Conservation (phyloP, 2,113 vertebrate genomes). For the Podarcis raffonei region DNA sequence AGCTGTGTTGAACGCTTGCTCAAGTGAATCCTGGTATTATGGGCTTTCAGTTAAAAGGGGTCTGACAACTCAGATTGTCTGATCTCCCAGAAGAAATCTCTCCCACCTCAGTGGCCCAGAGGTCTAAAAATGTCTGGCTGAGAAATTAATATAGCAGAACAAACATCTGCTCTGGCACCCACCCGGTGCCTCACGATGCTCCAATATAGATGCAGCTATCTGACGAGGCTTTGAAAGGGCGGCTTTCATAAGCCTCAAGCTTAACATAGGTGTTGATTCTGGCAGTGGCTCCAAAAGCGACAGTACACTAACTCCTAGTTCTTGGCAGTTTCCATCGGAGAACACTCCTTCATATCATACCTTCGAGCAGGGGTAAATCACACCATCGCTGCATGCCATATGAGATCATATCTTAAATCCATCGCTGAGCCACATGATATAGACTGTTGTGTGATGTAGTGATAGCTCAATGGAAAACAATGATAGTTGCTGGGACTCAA, state of each 20-base stretch:
- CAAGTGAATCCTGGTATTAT: not conserved
- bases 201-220: conserved; percentile 23
- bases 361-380: conserved; percentile 63
- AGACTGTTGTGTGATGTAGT: conserved; percentile 1
- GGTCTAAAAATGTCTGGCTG: not conserved
- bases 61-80: not conserved
- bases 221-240: conserved; percentile 52
- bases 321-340: conserved; percentile 64
- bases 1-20: not conserved
- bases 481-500: too few relatives aligned
- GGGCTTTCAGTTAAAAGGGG: not conserved
- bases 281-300: conserved; percentile 50
- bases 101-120: not conserved
- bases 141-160: not conserved
- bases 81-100: not conserved
- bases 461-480: not conserved
- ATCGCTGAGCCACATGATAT: conserved; percentile 35
- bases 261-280: conserved; percentile 54
- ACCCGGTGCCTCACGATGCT: conserved; percentile 18
- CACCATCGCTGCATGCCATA: conserved; percentile 65
- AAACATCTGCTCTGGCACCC: conserved; percentile 15
- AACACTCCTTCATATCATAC: conserved; percentile 33
- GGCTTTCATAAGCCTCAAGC: conserved; percentile 56
- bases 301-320: conserved; percentile 40
- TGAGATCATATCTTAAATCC: conserved; percentile 66